phyloP scores from a whole-genome alignment of 2,888 invertebrate genomes.

The Ctena decussata region DNA sequence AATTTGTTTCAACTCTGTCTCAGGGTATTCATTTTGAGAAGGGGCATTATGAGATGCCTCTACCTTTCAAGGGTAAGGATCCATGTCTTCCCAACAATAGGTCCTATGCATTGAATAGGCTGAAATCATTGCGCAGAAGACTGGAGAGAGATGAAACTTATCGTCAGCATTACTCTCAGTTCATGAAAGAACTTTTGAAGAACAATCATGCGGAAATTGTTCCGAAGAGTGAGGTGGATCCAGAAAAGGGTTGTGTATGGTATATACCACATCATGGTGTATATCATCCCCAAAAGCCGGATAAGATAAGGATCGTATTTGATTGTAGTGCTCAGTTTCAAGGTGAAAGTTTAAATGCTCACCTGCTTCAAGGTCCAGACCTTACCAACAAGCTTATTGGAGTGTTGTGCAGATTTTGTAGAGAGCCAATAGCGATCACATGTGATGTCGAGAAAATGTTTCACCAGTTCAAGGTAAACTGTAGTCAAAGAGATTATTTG shows the following conservation, averaged over 20 bases:
- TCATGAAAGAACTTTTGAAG: conserved; percentile 9
- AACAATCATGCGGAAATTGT: conserved; percentile 10
- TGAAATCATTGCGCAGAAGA: background rate
- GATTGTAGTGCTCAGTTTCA: conserved; percentile 45
- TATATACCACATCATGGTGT: conserved; percentile 67
- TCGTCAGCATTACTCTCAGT: conserved; percentile 12
- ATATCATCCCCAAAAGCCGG: conserved; percentile 46
- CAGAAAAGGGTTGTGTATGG: conserved; percentile 26
- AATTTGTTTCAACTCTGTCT: background rate
- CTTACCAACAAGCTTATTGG: conserved; percentile 61
- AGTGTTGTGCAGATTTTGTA: conserved; percentile 63
- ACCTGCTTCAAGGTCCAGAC: conserved; percentile 61
- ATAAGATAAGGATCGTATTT: conserved; percentile 60
- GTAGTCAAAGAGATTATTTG: conserved; percentile 42
- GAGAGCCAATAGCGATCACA: conserved; percentile 47
- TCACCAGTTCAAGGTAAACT: conserved; percentile 44
- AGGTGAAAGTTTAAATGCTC: conserved; percentile 37
- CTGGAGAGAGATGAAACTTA: background rate
- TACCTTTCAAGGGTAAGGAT: conserved; percentile 24
- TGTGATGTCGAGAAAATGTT: conserved; percentile 60
- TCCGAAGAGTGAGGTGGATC: background rate
- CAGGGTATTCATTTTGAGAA: background rate
- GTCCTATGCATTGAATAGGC: conserved; percentile 3
- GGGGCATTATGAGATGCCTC: conserved; percentile 19
- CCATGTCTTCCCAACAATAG: conserved; percentile 25